phyloP scores from a whole-genome alignment of 2,797 vertebrate genomes.

The Hipposideros larvatus region DNA sequence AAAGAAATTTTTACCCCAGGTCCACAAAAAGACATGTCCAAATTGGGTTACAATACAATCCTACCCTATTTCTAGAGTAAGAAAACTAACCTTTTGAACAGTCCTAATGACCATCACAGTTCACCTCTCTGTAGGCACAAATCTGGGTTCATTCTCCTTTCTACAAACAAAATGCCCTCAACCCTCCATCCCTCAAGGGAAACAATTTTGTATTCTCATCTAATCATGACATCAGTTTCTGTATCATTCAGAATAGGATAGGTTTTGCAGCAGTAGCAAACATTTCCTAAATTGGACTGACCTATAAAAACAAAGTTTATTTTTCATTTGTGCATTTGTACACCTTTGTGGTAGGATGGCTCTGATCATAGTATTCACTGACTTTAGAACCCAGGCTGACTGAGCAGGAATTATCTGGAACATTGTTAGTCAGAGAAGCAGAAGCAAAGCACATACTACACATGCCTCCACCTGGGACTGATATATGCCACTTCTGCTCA shows the following conservation, averaged over 20 bases:
- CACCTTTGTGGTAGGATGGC: neutral
- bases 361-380: neutral
- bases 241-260: neutral
- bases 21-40: neutral
- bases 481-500: neutral
- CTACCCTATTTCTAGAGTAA: neutral
- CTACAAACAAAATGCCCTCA: neutral
- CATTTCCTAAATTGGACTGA: neutral
- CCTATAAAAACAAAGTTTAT: neutral
- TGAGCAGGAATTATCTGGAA: neutral
- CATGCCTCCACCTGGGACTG: neutral
- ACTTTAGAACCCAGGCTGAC: neutral
- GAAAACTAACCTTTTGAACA: neutral
- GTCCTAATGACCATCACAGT: neutral
- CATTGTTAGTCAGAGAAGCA: neutral
- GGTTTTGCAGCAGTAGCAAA: neutral
- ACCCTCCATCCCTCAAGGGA: neutral
- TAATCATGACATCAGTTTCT: neutral
- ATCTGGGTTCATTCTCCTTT: conserved; percentile 4
- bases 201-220: neutral
- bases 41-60: neutral
- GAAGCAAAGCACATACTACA: neutral
- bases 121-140: neutral
- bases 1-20: neutral
- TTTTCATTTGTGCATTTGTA: neutral